Conservation (phyloP, 2,888 invertebrate genomes). For the Strigamia maritima region DNA sequence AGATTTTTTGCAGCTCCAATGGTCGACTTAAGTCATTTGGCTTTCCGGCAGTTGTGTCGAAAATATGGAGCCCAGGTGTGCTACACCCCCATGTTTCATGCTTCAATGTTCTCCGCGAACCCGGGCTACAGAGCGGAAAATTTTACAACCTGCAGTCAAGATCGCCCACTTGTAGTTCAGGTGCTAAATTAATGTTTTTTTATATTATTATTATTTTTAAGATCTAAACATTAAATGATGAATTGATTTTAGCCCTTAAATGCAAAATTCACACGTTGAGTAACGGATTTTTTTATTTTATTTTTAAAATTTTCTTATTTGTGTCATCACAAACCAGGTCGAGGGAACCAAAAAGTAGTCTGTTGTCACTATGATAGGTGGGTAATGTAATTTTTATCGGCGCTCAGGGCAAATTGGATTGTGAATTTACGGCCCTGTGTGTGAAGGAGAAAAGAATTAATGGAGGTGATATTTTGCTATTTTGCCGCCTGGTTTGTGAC, state of each 20-base stretch:
- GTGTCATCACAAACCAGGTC: conserved; percentile 17
- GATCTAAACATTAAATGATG: background rate
- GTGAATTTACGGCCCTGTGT: conserved; percentile 24
- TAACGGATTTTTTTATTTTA: background rate
- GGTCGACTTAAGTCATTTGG: conserved; percentile 39
- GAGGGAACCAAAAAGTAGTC: conserved; percentile 30
- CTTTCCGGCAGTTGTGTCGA: conserved; percentile 50
- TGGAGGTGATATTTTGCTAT: conserved; percentile 21
- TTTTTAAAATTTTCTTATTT: background rate
- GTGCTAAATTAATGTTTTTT: conserved; percentile 44
- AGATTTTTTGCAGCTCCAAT: conserved; percentile 38
- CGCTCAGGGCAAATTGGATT: conserved; percentile 14
- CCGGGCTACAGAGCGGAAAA: conserved; percentile 51
- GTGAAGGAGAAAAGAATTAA: conserved; percentile 28
- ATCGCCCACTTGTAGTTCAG: conserved; percentile 56
- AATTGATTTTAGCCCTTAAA: background rate
- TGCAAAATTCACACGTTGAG: no score
- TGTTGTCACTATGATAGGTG: conserved; percentile 33
- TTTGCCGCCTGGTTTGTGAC: conserved; percentile 18
- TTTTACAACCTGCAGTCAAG: conserved; percentile 51
- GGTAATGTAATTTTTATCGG: conserved; percentile 22
- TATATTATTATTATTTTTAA: background rate
- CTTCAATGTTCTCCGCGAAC: conserved; percentile 53
- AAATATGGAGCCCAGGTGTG: conserved; percentile 55
- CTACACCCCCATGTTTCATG: conserved; percentile 58